Evolutionary conservation across 2,797 vertebrate species (phyloP).

Genomic region (Eulemur albifrons): DNA sequence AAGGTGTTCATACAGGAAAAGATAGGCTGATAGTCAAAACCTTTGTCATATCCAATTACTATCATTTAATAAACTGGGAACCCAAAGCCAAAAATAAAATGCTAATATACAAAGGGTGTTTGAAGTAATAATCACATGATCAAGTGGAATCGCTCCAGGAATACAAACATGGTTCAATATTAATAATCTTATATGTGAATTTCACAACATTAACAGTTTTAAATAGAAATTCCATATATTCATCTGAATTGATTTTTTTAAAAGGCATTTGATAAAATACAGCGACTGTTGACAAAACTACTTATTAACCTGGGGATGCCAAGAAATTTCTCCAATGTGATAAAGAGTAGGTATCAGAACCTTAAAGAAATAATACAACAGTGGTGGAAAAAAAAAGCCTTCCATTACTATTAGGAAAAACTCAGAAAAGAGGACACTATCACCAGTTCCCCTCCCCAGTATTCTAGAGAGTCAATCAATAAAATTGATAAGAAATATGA

Average conservation of each 20-base stretch:
- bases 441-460: background rate
- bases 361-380: background rate
- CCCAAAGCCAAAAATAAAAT: background rate
- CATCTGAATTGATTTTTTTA: background rate
- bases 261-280: background rate
- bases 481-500: slow-evolving; percentile 17
- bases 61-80: background rate
- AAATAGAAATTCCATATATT: background rate
- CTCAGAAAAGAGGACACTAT: background rate
- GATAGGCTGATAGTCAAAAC: background rate
- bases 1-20: background rate
- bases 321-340: background rate
- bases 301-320: background rate
- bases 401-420: background rate
- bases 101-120: background rate
- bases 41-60: background rate
- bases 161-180: background rate
- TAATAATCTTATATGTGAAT: background rate
- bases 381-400: background rate
- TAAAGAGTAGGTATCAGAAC: background rate
- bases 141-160: background rate
- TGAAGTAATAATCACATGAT: background rate
- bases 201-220: background rate
- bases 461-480: background rate
- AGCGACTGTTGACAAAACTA: background rate